Evolutionary conservation across 2,797 vertebrate species (phyloP), one percentile per base, ranked within the genome.

Genomic region (Diplodus puntazzo): DNA sequence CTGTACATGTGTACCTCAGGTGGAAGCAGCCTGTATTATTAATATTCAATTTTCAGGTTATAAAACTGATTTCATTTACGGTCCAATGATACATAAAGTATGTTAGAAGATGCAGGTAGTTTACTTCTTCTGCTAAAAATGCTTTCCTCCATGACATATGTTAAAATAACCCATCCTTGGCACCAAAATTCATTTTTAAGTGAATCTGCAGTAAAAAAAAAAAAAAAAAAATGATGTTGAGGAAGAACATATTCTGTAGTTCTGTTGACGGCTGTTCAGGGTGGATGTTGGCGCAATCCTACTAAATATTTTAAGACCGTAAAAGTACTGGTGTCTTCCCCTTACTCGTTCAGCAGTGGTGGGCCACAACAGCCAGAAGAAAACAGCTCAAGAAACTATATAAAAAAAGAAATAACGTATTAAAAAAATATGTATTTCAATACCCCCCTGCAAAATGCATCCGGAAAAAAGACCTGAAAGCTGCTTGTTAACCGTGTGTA

Each of bases 291-390:
- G 76, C 13, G 11, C 87, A 90, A 89, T 82, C 75, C 84, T 89
- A 58, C 23, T 93, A 82, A 91, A 92, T 92, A 91, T 90, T 92
- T 93, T 30, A 93, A 75, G 69, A 83, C 64, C 43, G 58, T 85
- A 79, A 87, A 89, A 87, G 85, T 84, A 86, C 62, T 74, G 46
- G 79, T 71, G 77, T 85, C 66, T 80, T 82, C 71, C 68, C 50
- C 17, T 53, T 64, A 80, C 78, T 81, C 66, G 73, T 75, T 84
- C 72, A 83, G 79, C 70, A 70, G 13, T 1, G 39, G 50, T 75
- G 9, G 73, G 65, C 72, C 66, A 74, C 55, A 76, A 62, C 55
- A 58, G 72, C 62, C 30, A n/a, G 42, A 66, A 20, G 45, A 66
- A 79, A 83, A 64, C 54, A 17, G 65, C 67, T 55, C 49, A 27